Evolutionary conservation across 2,888 invertebrate genomes (phyloP).

Genomic region (Parnassius smintheus): DNA sequence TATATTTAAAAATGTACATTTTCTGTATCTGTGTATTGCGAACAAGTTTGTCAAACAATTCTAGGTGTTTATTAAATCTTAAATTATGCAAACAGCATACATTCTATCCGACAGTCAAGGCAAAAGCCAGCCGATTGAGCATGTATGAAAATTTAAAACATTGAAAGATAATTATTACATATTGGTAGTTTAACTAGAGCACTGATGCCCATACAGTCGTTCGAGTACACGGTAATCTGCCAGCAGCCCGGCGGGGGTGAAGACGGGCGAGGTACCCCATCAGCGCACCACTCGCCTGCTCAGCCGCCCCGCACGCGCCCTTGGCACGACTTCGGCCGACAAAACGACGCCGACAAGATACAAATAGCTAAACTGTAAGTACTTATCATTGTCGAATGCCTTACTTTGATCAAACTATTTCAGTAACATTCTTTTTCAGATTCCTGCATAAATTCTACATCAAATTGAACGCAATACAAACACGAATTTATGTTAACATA

Average conservation of each 20-base stretch:
- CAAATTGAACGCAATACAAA: conserved; percentile 4
- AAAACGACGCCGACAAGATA: conserved; percentile 97
- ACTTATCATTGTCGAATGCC: conserved; percentile 44
- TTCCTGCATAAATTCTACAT: conserved; percentile 17
- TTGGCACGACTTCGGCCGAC: conserved; percentile 97
- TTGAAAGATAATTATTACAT: not conserved
- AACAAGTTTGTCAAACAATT: too few relatives aligned
- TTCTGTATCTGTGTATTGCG: too few relatives aligned
- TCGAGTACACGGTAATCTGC: conserved; percentile 96
- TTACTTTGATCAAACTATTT: conserved; percentile 14
- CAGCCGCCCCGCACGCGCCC: conserved; percentile 88
- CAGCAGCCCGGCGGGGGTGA: conserved; percentile 82
- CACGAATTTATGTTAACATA: conserved; percentile 6
- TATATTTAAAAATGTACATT: too few relatives aligned
- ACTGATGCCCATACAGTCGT: conserved; percentile 82
- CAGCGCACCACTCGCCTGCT: conserved; percentile 82
- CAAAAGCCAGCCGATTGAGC: too few relatives aligned
- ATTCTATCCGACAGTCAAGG: too few relatives aligned
- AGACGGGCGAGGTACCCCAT: conserved; percentile 82
- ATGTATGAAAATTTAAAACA: not conserved
- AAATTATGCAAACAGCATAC: too few relatives aligned
- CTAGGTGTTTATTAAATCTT: too few relatives aligned
- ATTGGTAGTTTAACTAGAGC: conserved; percentile 14
- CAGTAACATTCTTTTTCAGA: conserved; percentile 18
- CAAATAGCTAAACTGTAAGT: conserved; percentile 99